Evolutionary conservation across 2,113 vertebrate species (phyloP).

Genomic region (Glaucidium brasilianum): DNA sequence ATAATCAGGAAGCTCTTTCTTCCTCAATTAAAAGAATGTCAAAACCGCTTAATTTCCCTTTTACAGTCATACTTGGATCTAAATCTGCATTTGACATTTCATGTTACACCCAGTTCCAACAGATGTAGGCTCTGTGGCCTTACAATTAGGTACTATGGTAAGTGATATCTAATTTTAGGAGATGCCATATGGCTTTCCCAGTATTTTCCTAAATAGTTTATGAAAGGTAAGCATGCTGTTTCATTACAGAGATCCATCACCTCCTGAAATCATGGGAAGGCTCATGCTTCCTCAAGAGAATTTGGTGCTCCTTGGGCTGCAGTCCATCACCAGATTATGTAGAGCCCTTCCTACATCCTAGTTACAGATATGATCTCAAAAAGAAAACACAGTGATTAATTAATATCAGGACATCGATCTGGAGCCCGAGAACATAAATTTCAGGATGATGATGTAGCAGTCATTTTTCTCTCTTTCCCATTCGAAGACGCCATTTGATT

Average conservation of each 20-base stretch:
- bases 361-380: neutral
- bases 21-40: neutral
- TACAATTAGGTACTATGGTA: constrained; percentile 36
- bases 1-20: neutral
- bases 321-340: neutral
- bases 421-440: neutral
- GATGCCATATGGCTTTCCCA: constrained; percentile 46
- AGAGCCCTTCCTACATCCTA: neutral
- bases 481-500: neutral
- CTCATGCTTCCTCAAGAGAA: neutral
- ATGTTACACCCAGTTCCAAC: constrained; percentile 15
- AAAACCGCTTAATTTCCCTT: neutral
- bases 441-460: neutral
- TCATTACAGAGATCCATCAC: neutral
- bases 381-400: neutral
- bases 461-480: neutral
- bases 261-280: neutral
- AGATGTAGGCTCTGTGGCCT: constrained; percentile 40
- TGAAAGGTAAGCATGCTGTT: constrained; percentile 23
- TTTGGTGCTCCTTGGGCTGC: neutral
- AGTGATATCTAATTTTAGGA: constrained; percentile 50
- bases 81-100: constrained; percentile 59
- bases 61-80: constrained; percentile 19
- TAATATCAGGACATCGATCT: neutral
- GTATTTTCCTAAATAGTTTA: neutral